phyloP scores from a whole-genome alignment of 2,888 invertebrate species.

The Parnassius glacialis region DNA sequence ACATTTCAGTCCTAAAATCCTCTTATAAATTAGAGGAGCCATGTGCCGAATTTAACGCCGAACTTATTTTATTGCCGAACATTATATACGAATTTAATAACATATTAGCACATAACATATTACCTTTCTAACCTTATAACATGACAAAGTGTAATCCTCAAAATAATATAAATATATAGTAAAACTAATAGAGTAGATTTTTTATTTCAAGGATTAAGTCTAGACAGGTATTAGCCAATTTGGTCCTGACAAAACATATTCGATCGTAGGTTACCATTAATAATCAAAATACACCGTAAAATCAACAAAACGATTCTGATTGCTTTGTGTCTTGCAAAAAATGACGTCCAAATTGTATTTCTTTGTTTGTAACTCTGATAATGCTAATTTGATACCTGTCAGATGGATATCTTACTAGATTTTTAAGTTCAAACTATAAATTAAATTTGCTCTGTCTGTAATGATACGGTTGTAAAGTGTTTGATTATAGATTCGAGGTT shows the following conservation, averaged over 20 bases:
- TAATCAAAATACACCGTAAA: constrained; percentile 6
- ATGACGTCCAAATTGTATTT: constrained; percentile 16
- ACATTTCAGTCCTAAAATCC: too few species aligned
- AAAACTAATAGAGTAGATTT: too few species aligned
- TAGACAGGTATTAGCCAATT: not conserved
- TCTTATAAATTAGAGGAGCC: too few species aligned
- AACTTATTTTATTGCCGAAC: too few species aligned
- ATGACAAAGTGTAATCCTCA: too few species aligned
- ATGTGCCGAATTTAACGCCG: too few species aligned
- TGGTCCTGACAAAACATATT: not conserved
- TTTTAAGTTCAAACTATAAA: constrained; percentile 12
- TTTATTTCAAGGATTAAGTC: too few species aligned
- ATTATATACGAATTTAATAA: too few species aligned
- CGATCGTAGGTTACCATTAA: not conserved
- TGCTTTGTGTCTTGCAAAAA: constrained; percentile 10
- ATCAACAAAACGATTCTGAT: constrained; percentile 1
- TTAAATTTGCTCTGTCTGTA: constrained; percentile 17
- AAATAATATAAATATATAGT: too few species aligned
- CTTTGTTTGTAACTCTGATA: constrained; percentile 18
- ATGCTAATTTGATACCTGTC: constrained; percentile 24
- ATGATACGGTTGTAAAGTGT: constrained; percentile 16
- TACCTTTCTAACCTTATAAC: too few species aligned
- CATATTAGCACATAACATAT: too few species aligned
- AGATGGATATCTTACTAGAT: constrained; percentile 16
- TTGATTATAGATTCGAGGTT: constrained; percentile 18